Conservation (phyloP, 2,113 vertebrate species). For the Solea senegalensis region DNA sequence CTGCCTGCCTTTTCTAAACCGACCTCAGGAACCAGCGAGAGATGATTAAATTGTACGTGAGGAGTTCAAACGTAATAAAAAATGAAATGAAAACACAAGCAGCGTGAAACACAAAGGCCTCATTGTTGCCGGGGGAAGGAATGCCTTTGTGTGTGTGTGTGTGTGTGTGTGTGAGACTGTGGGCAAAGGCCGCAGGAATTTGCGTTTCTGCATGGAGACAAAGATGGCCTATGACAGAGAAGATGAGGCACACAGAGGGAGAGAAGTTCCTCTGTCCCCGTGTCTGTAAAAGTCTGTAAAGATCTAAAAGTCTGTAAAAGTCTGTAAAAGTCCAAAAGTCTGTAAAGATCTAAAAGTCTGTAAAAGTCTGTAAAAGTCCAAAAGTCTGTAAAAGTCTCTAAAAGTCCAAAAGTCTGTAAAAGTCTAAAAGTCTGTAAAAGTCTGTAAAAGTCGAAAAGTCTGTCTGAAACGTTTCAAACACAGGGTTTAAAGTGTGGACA, state of each 20-base stretch:
- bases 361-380: no score
- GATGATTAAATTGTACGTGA: slow-evolving; percentile 66
- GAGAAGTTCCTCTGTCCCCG: neutral
- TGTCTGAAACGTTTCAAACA: no score
- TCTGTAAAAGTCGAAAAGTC: no score
- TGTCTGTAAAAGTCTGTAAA: neutral
- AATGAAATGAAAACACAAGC: slow-evolving; percentile 75
- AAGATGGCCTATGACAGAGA: slow-evolving; percentile 70
- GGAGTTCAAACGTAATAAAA: slow-evolving; percentile 77
- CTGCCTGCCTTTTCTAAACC: slow-evolving; percentile 58
- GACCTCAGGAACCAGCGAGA: slow-evolving; percentile 62
- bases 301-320: no score
- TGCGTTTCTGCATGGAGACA: slow-evolving; percentile 74
- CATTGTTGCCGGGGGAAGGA: slow-evolving; percentile 76
- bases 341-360: no score
- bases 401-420: no score
- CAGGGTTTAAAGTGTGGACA: no score
- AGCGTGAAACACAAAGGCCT: slow-evolving; percentile 70
- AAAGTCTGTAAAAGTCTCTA: no score
- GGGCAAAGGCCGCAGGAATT: slow-evolving; percentile 73
- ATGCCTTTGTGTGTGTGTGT: slow-evolving; percentile 72
- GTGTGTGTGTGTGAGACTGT: slow-evolving; percentile 61
- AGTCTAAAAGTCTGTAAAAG: no score
- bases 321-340: no score
- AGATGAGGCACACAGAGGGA: slow-evolving; percentile 51